Conservation (phyloP, 92 coral and sea anemone genomes). For the Pocillopora meandrina region DNA sequence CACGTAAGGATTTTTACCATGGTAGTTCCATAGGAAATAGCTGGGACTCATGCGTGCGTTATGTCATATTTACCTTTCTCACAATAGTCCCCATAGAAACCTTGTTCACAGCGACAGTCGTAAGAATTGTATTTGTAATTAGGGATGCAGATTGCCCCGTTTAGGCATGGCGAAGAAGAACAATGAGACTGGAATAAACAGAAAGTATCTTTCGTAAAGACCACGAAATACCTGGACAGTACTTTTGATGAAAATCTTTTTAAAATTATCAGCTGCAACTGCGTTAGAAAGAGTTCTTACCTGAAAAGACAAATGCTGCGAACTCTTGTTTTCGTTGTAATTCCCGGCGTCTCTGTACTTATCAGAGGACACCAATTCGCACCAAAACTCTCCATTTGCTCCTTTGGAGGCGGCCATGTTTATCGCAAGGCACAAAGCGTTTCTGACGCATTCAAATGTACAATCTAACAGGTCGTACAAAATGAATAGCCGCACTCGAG, state of each 20-base stretch:
- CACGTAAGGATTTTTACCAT: too few species aligned
- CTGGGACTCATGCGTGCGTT: too few species aligned
- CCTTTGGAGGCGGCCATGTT: background rate
- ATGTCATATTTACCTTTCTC: too few species aligned
- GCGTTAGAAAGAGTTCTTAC: too few species aligned
- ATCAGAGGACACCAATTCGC: background rate
- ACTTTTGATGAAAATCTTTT: too few species aligned
- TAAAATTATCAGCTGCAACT: too few species aligned
- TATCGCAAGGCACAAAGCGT: background rate
- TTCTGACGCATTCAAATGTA: background rate
- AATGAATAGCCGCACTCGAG: background rate
- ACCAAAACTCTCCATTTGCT: constrained; percentile 1
- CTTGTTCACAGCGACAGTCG: background rate
- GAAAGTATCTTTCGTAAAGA: background rate
- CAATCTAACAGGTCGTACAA: background rate
- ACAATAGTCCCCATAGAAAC: background rate
- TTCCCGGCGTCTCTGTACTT: background rate
- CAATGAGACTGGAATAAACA: background rate
- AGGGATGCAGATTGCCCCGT: background rate
- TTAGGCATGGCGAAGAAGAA: background rate
- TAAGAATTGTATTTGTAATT: background rate
- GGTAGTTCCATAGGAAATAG: too few species aligned
- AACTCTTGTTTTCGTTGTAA: background rate
- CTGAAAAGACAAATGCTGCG: background rate
- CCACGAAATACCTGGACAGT: too few species aligned